Base-by-base conservation (phyloP, 2,113 vertebrate genomes). In the Apodemus speciosus region DNA sequence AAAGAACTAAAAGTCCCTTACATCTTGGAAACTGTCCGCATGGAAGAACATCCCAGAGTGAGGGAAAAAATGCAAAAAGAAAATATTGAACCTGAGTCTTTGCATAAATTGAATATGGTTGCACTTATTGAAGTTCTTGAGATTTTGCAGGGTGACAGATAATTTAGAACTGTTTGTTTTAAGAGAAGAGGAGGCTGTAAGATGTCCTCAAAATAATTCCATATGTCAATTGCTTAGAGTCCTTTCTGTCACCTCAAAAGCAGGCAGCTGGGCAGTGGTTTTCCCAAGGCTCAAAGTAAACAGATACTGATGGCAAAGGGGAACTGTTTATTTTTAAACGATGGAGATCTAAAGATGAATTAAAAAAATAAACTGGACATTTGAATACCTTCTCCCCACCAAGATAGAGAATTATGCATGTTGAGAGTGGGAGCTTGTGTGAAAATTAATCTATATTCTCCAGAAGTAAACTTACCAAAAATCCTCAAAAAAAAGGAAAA, bases 11-110 rank as follows among this genome's bases (percentile, higher is more conserved):
- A 46, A 93, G 66, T 86, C 9, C 40, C 38, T 94, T n/a, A 96
- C 49, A 92, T 95, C 53, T 95, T 95, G 69, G 56, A 93, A 90
- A 73, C 62, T 71, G 56, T 93, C 40, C 43, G 51, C 86, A 58
- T 23, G 72, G 62, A 53, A 95, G 40, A 96, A 81, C 90, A 95
- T 93, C 85, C 88, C 94, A 92, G 95, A 87, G n/a, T 1, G 79
- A 92, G 71, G 89, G 95, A 83, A 96, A 98, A 98, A 97, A 97
- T 94, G 90, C 75, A 97, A 84, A 98, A 97, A 88, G 81, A 97
- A 98, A 97, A 98, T 97, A 96, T 94, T 97, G 73, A 92, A 95
- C 85, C 66, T n/a, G 60, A 96, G n/a, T 69, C 90, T 96, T 97
- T 96, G 13, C 32, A 87, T 94, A 90, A 97, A 97, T 79, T 40